phyloP scores from a whole-genome alignment of 1,140 invertebrate species.

The Diabrotica undecimpunctata region DNA sequence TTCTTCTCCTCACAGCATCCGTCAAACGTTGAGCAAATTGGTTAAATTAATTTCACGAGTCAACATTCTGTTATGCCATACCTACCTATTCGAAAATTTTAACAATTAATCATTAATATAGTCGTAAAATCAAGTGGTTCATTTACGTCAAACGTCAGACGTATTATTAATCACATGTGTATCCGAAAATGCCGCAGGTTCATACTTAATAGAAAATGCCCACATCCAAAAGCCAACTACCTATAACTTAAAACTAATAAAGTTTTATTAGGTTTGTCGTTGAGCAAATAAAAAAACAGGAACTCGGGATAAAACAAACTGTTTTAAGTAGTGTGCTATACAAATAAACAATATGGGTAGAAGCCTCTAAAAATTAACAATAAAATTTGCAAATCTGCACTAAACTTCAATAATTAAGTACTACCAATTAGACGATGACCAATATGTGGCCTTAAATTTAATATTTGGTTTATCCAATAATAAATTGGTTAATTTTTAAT shows the following conservation, averaged over 20 bases:
- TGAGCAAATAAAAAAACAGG: too few species aligned
- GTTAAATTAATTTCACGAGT: not conserved
- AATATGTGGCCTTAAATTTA: too few species aligned
- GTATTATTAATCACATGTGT: constrained; percentile 1
- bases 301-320: too few species aligned
- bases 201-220: not conserved
- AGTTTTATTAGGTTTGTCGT: not conserved
- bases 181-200: not conserved
- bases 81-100: not conserved
- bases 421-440: too few species aligned
- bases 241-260: not conserved
- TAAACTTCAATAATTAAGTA: too few species aligned
- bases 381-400: too few species aligned
- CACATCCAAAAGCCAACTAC: not conserved
- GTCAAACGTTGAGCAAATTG: not conserved
- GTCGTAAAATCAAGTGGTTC: not conserved
- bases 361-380: too few species aligned
- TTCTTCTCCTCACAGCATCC: not conserved
- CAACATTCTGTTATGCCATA: not conserved
- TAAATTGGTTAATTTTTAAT: too few species aligned
- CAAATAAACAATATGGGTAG: too few species aligned
- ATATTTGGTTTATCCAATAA: too few species aligned
- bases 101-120: constrained; percentile 1
- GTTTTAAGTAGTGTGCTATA: too few species aligned
- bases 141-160: not conserved